Conservation (phyloP, 2,888 invertebrate species). For the Glaucopsyche alexis region DNA sequence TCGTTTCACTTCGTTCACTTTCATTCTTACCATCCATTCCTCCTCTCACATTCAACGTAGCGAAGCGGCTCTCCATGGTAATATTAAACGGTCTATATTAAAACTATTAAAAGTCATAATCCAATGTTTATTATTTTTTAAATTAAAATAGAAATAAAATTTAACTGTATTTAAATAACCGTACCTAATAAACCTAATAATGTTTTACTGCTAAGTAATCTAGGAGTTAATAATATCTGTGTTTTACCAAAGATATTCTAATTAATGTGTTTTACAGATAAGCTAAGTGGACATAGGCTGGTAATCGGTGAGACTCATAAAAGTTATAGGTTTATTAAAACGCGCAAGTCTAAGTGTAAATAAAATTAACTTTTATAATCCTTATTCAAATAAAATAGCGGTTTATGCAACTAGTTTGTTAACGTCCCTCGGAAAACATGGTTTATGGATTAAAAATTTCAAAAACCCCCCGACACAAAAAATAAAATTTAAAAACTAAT, state of each 20-base stretch:
- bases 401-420: too few relatives aligned
- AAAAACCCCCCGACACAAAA: too few relatives aligned
- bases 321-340: conserved; percentile 13
- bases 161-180: conserved; percentile 12
- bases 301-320: not conserved
- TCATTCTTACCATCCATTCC: too few relatives aligned
- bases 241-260: not conserved
- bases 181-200: not conserved
- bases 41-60: too few relatives aligned
- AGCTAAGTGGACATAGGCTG: conserved; percentile 1
- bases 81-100: too few relatives aligned
- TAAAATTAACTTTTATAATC: not conserved
- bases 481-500: too few relatives aligned
- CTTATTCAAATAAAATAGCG: not conserved
- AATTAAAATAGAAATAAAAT: not conserved
- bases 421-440: too few relatives aligned
- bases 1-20: too few relatives aligned
- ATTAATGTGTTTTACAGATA: not conserved
- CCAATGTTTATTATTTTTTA: too few relatives aligned
- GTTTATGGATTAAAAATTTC: too few relatives aligned
- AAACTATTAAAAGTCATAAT: too few relatives aligned
- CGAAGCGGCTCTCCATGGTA: too few relatives aligned
- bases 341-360: conserved; percentile 1
- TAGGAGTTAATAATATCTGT: not conserved
- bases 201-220: not conserved